Base-by-base conservation (phyloP, 1,140 invertebrate species). In the Lysiphlebus fabarum region DNA sequence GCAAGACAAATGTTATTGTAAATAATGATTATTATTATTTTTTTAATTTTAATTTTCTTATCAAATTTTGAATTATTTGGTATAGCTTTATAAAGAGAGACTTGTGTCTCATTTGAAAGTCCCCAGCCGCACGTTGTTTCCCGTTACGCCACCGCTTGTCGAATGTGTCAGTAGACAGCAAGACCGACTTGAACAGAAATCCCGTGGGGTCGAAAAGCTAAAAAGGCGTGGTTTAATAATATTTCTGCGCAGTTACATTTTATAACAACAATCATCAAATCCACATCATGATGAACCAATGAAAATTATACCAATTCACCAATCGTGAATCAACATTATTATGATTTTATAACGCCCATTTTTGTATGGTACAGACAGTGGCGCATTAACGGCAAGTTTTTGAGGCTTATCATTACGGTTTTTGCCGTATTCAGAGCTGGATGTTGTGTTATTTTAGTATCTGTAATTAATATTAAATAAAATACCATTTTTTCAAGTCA, bases 141-240 rank as follows among this genome's bases (percentile, higher is more conserved):
- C 74, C 75, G 77, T 78, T 78, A 78, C 77, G 75, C 73, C 74
- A 75, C 74, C 76, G 76, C 76, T 79, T 78, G 77, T 78, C 75
- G 77, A 79, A 78, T 79, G 77, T 79, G 76, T 78, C 76, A 78
- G 17, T 73, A 72, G 73, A 67, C 70, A 69, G 68, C 67, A 56
- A 68, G 71, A 73, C 69, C 71, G 70, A 75, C 74, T 71, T 73
- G 76, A 72, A 69, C 65, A 63, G 65, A 56, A 70, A 77, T 76
- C 77, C 77, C 69, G 72, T 67, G 74, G 76, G 77, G 72, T 73
- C 66, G 68, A 43, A 53, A 36, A 26, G 6, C 17, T 11, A 33
- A 58, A n/a, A n/a, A 58, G 54, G 56, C 65, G 64, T 58, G 59
- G 62, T 58, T 36, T 6, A 12, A 1, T 59, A 54, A 64, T 55